Percentiles rank a stretch among this genome's conserved stretches.
These are phyloP conservation scores for Hypsibius dujardini DNA, from an alignment of 1,140 invertebrate genomes.

Conservation along the genomic window DNA sequence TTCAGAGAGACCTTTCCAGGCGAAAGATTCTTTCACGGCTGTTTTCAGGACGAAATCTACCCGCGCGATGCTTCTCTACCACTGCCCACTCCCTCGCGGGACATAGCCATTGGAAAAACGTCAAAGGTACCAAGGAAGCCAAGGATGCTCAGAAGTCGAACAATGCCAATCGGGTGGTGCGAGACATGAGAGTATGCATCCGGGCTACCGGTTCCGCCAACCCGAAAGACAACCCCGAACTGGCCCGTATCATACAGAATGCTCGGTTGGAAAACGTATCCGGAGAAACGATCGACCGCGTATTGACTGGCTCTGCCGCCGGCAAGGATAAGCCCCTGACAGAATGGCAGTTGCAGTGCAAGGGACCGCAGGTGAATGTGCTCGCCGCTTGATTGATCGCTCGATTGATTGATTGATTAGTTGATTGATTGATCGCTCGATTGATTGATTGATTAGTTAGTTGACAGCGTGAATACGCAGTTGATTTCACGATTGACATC, in stretches of 20 bases:
- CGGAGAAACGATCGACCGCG: background rate
- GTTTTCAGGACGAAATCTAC: background rate
- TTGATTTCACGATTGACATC: too few relatives aligned
- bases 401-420: too few relatives aligned
- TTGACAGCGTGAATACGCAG: too few relatives aligned
- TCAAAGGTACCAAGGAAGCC: background rate
- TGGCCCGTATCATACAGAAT: background rate
- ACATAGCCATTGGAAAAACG: slow-evolving; percentile 10
- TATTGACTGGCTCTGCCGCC: background rate
- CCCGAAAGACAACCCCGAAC: background rate
- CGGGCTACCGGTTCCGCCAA: background rate
- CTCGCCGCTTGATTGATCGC: too few relatives aligned
- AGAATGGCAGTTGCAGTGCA: too few relatives aligned
- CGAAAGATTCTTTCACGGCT: background rate
- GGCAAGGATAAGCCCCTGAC: background rate
- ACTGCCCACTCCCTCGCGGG: background rate
- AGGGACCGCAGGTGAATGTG: too few relatives aligned
- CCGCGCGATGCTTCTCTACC: background rate
- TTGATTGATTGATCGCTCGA: too few relatives aligned
- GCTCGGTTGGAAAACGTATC: background rate
- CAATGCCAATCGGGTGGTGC: background rate
- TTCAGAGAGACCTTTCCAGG: background rate
- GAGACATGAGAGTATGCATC: background rate
- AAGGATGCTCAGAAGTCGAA: background rate
- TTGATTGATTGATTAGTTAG: too few relatives aligned